These are phyloP conservation scores for Psephotus haematonotus DNA, from an alignment of 2,113 vertebrate species.

Conservation along the genomic window DNA sequence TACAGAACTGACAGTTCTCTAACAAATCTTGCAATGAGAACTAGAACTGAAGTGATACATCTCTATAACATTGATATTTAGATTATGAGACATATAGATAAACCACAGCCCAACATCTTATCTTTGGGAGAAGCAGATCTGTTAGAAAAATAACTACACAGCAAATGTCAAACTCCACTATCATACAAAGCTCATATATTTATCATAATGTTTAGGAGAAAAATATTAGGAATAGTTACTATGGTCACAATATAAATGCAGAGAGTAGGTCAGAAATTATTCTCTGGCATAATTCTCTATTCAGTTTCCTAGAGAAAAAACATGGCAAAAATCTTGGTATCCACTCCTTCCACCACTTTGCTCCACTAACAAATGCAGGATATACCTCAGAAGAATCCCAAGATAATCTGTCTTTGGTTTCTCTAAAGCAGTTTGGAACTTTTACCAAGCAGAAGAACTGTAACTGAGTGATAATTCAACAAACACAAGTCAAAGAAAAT, in stretches of 20 bases:
- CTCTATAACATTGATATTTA: background rate
- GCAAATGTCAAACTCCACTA: background rate
- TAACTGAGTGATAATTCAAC: background rate
- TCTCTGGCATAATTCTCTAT: background rate
- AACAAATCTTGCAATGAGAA: background rate
- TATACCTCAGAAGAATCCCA: background rate
- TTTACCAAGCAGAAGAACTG: background rate
- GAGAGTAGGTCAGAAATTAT: background rate
- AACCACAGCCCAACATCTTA: background rate
- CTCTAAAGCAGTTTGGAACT: background rate
- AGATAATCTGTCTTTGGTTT: background rate
- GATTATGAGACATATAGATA: background rate
- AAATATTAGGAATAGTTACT: background rate
- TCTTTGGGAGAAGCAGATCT: background rate
- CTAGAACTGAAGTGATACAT: background rate
- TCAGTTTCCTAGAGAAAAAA: background rate
- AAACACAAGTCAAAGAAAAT: background rate
- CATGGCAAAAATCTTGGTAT: background rate
- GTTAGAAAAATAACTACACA: background rate
- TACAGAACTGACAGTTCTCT: background rate
- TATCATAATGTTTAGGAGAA: background rate
- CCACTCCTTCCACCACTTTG: background rate
- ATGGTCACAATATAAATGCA: background rate
- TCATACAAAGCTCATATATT: background rate
- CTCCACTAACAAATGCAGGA: background rate